Base-by-base conservation (phyloP, 1,140 invertebrate genomes). In the Phortica variegata region DNA sequence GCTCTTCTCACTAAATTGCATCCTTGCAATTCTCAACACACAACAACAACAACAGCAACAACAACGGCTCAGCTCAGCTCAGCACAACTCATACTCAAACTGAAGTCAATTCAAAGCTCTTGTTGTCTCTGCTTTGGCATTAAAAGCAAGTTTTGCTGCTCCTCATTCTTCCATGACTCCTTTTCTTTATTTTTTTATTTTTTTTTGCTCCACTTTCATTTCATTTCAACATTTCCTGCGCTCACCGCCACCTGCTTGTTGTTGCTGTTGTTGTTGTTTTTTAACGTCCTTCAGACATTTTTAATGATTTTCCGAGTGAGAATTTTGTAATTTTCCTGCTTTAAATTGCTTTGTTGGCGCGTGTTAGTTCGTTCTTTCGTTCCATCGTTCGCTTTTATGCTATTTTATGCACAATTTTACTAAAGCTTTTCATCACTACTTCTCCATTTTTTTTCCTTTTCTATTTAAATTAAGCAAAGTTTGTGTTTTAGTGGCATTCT, bases 241-340 rank as follows among this genome's bases (percentile, higher is more conserved):
- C 12, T 19, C 37, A 21, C 13, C 16, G 9, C 26, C 16, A 40
- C 2, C 20, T 4, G 3, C 21, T 36, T 33, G 10, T 9, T 21
- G 9, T 12, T 18, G 3, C 9, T 2, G 18, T 7, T 48, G 21
- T 23, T 20, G n/a, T 37, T 31, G 29, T 20, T 13, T 36, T 38
- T 36, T 19, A 33, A 48, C 54, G 46, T 59, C 60, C 60, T 59
- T 61, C 56, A 66, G 62, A 66, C 62, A 5, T 38, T 61, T 34
- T 61, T 65, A 66, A 65, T 66, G 62, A 65, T 65, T 65, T 65
- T 66, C 56, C 50, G 50, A 66, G 62, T 59, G 56, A 61, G 52
- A 53, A 56, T 65, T 53, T 48, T 53, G 51, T 58, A 62, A 56
- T 55, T 61, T 61, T 58, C 36, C 54, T 54, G 49, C 49, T 56